These are phyloP conservation scores for Blomia tropicalis DNA, from an alignment of 2,888 invertebrate species.

Conservation along the genomic window DNA sequence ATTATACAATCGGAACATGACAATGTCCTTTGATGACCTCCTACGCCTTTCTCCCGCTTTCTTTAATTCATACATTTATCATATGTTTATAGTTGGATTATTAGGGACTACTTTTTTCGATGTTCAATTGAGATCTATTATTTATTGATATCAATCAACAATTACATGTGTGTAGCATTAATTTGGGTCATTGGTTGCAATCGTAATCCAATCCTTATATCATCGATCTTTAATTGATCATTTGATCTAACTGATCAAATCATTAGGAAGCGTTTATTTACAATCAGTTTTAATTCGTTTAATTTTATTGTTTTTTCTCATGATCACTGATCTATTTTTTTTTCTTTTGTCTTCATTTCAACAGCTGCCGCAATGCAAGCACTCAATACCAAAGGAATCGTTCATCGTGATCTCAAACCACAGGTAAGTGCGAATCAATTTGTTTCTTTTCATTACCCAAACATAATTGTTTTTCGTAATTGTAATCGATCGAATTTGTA, in stretches of 20 bases:
- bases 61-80: too few species aligned
- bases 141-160: slow-evolving; percentile 15
- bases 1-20: too few species aligned
- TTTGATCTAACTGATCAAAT: too few species aligned
- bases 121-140: not conserved
- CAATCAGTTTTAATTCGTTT: slow-evolving; percentile 14
- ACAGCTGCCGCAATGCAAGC: slow-evolving; percentile 92
- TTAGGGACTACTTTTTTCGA: too few species aligned
- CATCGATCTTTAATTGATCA: too few species aligned
- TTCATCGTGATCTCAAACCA: slow-evolving; percentile 96
- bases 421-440: slow-evolving; percentile 36
- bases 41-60: too few species aligned
- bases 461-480: not conserved
- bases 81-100: too few species aligned
- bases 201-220: too few species aligned
- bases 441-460: not conserved
- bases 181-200: too few species aligned
- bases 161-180: too few species aligned
- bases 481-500: not conserved
- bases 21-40: too few species aligned
- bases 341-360: slow-evolving; percentile 29
- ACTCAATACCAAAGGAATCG: slow-evolving; percentile 88
- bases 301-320: slow-evolving; percentile 9
- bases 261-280: slow-evolving; percentile 7
- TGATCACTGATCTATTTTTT: slow-evolving; percentile 12